These are phyloP conservation scores for Campoletis sonorensis DNA, from an alignment of 1,140 invertebrate species.

Conservation along the genomic window DNA sequence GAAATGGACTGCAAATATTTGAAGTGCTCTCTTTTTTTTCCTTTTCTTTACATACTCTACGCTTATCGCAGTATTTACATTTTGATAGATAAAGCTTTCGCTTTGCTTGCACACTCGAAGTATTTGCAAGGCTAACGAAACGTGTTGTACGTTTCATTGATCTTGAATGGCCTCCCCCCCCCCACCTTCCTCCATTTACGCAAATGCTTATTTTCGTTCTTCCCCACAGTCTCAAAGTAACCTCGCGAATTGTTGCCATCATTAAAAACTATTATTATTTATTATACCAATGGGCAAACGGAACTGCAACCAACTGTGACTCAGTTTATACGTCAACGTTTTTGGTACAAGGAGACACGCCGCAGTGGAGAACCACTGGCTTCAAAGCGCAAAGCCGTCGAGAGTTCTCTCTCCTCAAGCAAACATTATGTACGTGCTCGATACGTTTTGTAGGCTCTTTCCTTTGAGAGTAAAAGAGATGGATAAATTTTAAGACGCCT, in stretches of 20 bases:
- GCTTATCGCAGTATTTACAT: too few relatives aligned
- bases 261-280: too few relatives aligned
- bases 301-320: too few relatives aligned
- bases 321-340: too few relatives aligned
- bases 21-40: too few relatives aligned
- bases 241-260: too few relatives aligned
- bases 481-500: constrained; percentile 58
- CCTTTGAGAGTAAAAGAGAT: constrained; percentile 65
- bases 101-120: neutral
- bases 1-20: too few relatives aligned
- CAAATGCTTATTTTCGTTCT: constrained; percentile 48
- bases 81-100: neutral
- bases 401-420: constrained; percentile 58
- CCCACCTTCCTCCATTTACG: neutral
- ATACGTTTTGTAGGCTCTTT: constrained; percentile 36
- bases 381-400: constrained; percentile 57
- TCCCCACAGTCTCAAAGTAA: constrained; percentile 21
- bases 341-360: constrained; percentile 44
- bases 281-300: too few relatives aligned
- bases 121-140: constrained; percentile 14
- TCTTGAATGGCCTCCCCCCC: neutral
- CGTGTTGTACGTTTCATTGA: neutral
- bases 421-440: constrained; percentile 48
- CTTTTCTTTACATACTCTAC: too few relatives aligned
- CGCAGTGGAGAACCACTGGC: constrained; percentile 60